A percentile compares a stretch with the other conserved stretches of the same genome.
phyloP scores from a whole-genome alignment of 2,797 vertebrate genomes.

The Mallotus villosus region DNA sequence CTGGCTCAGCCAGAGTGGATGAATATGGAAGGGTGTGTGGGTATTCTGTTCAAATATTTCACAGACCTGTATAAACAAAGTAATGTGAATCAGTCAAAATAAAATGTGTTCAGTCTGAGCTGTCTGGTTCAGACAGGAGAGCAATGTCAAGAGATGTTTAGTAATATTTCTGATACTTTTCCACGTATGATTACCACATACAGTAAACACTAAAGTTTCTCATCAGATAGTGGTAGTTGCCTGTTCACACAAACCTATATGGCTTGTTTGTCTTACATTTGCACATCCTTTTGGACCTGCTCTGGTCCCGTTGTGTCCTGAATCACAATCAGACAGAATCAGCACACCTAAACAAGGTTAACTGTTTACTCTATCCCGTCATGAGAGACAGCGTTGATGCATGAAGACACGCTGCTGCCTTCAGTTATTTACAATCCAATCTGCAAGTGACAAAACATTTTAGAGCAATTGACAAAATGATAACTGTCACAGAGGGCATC shows the following conservation, averaged over 20 bases:
- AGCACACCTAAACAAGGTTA: not conserved
- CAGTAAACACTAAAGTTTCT: too few relatives aligned
- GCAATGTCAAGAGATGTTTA: too few relatives aligned
- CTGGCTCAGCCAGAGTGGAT: too few relatives aligned
- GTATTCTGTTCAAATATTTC: conserved; percentile 5
- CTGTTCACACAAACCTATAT: not conserved
- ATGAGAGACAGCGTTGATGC: conserved; percentile 37
- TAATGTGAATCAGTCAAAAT: too few relatives aligned
- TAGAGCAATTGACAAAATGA: conserved; percentile 38
- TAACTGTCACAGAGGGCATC: conserved; percentile 27
- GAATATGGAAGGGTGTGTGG: not conserved
- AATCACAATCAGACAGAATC: not conserved
- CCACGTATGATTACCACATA: too few relatives aligned
- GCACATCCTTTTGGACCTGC: not conserved
- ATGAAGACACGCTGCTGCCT: conserved; percentile 14
- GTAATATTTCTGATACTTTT: too few relatives aligned
- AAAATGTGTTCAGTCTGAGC: not conserved
- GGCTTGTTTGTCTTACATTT: not conserved
- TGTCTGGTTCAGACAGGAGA: too few relatives aligned
- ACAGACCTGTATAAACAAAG: conserved; percentile 1
- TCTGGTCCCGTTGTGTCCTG: not conserved
- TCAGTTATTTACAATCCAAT: conserved; percentile 35
- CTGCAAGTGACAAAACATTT: conserved; percentile 48
- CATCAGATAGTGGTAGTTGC: too few relatives aligned
- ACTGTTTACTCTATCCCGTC: conserved; percentile 22